Conservation (phyloP, 2,113 vertebrate species). For the Corythaixoides concolor region DNA sequence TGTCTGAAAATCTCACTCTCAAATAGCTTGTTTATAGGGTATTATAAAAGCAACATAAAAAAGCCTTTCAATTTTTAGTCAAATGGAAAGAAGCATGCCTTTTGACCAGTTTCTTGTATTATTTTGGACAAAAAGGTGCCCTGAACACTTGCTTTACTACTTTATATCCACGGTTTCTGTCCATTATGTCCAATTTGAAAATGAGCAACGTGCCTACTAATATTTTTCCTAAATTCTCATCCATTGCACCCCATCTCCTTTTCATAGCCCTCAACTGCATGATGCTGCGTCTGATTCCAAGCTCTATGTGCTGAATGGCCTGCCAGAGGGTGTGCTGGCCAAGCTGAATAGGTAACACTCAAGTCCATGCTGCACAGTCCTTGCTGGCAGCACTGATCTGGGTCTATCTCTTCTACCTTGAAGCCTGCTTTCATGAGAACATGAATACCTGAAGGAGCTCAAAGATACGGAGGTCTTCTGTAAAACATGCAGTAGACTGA, state of each 20-base stretch:
- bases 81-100: background rate
- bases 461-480: background rate
- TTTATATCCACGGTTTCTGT: background rate
- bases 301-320: background rate
- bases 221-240: background rate
- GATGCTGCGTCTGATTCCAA: background rate
- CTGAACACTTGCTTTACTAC: background rate
- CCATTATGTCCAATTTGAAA: background rate
- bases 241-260: background rate
- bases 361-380: background rate
- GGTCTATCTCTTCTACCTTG: background rate
- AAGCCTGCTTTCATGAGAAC: background rate
- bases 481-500: background rate
- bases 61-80: background rate
- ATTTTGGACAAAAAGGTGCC: background rate
- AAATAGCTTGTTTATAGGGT: background rate
- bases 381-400: background rate
- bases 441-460: background rate
- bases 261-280: background rate
- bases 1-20: slow-evolving; percentile 20
- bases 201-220: background rate
- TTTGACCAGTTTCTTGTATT: background rate
- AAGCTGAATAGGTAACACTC: background rate
- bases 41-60: background rate
- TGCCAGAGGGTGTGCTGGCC: background rate